These are phyloP conservation scores for Apamea monoglypha DNA, from an alignment of 2,888 invertebrate species.

Conservation along the genomic window DNA sequence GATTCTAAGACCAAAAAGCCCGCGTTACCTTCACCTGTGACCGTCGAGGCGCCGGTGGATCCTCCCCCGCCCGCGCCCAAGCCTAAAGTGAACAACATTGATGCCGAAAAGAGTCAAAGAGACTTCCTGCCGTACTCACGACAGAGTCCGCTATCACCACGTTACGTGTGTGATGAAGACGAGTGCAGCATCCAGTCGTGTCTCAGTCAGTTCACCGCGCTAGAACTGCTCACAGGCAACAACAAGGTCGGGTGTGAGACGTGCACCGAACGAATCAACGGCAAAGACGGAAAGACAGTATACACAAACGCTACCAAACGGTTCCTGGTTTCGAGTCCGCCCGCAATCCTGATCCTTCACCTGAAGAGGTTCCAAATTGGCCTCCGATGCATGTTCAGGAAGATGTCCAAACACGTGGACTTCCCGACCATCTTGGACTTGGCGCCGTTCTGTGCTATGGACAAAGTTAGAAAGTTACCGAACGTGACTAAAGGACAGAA, in stretches of 20 bases:
- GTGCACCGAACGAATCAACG: slow-evolving; percentile 94
- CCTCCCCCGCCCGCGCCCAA: slow-evolving; percentile 75
- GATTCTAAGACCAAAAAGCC: slow-evolving; percentile 74
- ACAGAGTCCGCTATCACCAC: slow-evolving; percentile 90
- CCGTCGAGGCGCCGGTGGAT: slow-evolving; percentile 69
- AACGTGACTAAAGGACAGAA: slow-evolving; percentile 91
- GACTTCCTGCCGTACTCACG: slow-evolving; percentile 81
- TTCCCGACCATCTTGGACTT: slow-evolving; percentile 96
- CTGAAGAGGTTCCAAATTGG: slow-evolving; percentile 98
- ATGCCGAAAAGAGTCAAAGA: slow-evolving; percentile 78
- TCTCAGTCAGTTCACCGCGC: slow-evolving; percentile 97
- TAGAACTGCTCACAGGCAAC: slow-evolving; percentile 97
- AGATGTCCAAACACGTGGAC: slow-evolving; percentile 96
- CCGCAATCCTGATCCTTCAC: slow-evolving; percentile 98
- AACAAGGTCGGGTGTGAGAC: slow-evolving; percentile 98
- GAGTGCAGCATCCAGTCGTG: slow-evolving; percentile 97
- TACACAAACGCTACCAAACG: slow-evolving; percentile 96
- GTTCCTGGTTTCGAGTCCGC: slow-evolving; percentile 96
- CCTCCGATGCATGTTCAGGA: slow-evolving; percentile 93
- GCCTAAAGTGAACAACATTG: slow-evolving; percentile 78
- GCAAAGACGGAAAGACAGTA: slow-evolving; percentile 93
- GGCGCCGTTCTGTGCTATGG: slow-evolving; percentile 96
- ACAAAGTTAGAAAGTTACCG: slow-evolving; percentile 91
- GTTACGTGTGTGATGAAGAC: slow-evolving; percentile 94
- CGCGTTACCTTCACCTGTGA: slow-evolving; percentile 75